Evolutionary conservation across 2,113 vertebrate species (phyloP).

Genomic region (Nymphicus hollandicus): DNA sequence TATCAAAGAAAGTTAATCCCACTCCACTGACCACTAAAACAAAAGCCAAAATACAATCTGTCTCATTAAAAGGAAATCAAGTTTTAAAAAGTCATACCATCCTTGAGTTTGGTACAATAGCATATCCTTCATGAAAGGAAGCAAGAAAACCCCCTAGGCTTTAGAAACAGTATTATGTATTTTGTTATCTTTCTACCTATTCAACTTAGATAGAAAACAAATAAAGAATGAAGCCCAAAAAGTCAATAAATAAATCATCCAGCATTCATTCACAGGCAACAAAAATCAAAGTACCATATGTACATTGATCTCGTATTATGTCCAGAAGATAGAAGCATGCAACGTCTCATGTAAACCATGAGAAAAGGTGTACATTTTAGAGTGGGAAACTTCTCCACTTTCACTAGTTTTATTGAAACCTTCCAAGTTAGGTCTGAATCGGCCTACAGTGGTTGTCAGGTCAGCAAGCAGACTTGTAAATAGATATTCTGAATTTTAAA

Average conservation of each 20-base stretch:
- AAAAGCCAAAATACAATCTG: not conserved
- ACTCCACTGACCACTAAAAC: not conserved
- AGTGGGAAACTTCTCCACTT: not conserved
- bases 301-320: not conserved
- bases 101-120: not conserved
- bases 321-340: not conserved
- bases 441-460: not conserved
- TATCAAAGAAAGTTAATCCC: not conserved
- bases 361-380: not conserved
- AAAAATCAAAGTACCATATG: not conserved
- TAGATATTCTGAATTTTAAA: not conserved
- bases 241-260: not conserved
- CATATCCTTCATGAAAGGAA: not conserved
- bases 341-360: not conserved
- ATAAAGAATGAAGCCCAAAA: not conserved
- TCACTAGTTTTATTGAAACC: not conserved
- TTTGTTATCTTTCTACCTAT: not conserved
- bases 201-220: not conserved
- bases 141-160: not conserved
- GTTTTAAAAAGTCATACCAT: not conserved
- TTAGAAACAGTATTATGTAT: not conserved
- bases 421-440: not conserved
- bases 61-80: not conserved
- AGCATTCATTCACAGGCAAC: not conserved
- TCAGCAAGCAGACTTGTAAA: not conserved